A percentile compares a stretch with the other conserved stretches of the same genome.
Evolutionary conservation across 2,888 invertebrate genomes (phyloP).

Genomic region (Tanytarsus gracilentus): DNA sequence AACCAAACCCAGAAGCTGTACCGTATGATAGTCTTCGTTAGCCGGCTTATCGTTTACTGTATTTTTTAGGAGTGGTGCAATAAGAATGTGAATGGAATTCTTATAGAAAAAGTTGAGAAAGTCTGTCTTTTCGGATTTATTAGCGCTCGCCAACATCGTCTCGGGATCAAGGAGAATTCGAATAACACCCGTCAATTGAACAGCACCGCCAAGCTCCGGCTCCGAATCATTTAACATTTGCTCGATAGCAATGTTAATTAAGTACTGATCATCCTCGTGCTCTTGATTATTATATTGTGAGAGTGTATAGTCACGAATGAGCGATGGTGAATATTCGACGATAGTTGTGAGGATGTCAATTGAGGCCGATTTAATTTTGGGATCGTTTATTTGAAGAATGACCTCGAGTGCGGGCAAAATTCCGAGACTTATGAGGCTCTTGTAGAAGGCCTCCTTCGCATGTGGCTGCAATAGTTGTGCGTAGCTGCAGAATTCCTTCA

Average conservation of each 20-base stretch:
- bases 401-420: slow-evolving; percentile 84
- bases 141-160: slow-evolving; percentile 89
- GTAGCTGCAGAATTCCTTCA: slow-evolving; percentile 98
- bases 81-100: slow-evolving; percentile 91
- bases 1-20: slow-evolving; percentile 88
- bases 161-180: slow-evolving; percentile 92
- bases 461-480: slow-evolving; percentile 96
- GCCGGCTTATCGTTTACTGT: slow-evolving; percentile 82
- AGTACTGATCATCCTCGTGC: slow-evolving; percentile 70
- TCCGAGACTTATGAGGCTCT: slow-evolving; percentile 80
- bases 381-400: slow-evolving; percentile 83
- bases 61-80: slow-evolving; percentile 90
- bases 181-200: slow-evolving; percentile 91
- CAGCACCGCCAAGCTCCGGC: slow-evolving; percentile 94
- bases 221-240: slow-evolving; percentile 97
- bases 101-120: slow-evolving; percentile 98
- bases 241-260: slow-evolving; percentile 92
- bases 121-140: slow-evolving; percentile 95
- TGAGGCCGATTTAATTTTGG: slow-evolving; percentile 90
- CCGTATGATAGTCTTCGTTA: slow-evolving; percentile 93
- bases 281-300: slow-evolving; percentile 25
- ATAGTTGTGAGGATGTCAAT: slow-evolving; percentile 97
- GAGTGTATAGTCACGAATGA: slow-evolving; percentile 92
- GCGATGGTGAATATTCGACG: slow-evolving; percentile 95
- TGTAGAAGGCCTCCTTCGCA: slow-evolving; percentile 95